A percentile compares a stretch with the other conserved stretches of the same genome.
Conservation (phyloP, 2,888 invertebrate species). For the Rhamnusium bicolor region DNA sequence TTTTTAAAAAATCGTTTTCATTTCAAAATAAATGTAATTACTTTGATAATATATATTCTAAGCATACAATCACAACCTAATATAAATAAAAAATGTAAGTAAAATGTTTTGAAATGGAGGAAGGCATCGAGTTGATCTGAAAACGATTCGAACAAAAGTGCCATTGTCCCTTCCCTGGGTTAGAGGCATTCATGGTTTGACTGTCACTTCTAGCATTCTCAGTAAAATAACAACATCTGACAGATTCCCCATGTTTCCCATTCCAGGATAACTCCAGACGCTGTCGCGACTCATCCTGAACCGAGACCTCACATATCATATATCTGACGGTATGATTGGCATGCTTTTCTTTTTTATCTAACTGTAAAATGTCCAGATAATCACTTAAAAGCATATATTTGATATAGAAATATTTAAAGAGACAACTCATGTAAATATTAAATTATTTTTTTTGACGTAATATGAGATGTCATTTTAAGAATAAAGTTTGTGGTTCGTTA, state of each 20-base stretch:
- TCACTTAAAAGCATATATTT: conserved; percentile 36
- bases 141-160: conserved; percentile 50
- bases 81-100: not conserved
- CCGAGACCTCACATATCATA: conserved; percentile 65
- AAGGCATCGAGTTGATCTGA: conserved; percentile 38
- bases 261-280: conserved; percentile 68
- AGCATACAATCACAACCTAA: no score
- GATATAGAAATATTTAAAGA: not conserved
- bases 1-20: no score
- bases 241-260: conserved; percentile 68
- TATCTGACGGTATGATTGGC: conserved; percentile 68
- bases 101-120: conserved; percentile 19
- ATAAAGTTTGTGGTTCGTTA: not conserved
- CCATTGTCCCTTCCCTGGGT: conserved; percentile 58
- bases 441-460: not conserved
- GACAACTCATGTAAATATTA: not conserved
- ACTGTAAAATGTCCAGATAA: conserved; percentile 47
- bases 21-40: no score
- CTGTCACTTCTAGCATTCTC: conserved; percentile 67
- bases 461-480: not conserved
- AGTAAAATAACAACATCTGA: conserved; percentile 68
- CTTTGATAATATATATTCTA: no score
- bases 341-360: conserved; percentile 51
- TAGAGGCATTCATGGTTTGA: conserved; percentile 61
- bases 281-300: conserved; percentile 69